phyloP scores from a whole-genome alignment of 2,797 vertebrate genomes.

The Hapalemur alaotrensis region DNA sequence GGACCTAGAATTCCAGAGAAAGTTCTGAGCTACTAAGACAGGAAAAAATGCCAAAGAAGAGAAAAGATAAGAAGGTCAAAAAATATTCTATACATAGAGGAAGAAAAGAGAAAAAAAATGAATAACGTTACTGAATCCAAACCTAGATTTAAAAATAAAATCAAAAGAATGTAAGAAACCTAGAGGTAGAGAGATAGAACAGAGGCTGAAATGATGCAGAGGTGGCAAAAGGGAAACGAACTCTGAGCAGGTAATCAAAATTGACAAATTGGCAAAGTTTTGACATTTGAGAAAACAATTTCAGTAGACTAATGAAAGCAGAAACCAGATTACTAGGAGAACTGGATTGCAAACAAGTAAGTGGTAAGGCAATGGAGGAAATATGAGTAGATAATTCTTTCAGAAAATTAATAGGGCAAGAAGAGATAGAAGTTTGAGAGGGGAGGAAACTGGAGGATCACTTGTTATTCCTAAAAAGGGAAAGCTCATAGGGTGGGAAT shows the following conservation, averaged over 20 bases:
- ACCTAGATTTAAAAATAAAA: slow-evolving; percentile 34
- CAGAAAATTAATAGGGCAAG: background rate
- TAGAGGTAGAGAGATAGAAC: background rate
- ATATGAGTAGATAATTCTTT: background rate
- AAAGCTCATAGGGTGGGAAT: background rate
- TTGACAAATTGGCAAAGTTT: background rate
- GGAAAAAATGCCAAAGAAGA: background rate
- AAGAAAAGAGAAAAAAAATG: slow-evolving; percentile 10
- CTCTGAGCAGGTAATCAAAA: background rate
- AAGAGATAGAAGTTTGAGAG: background rate
- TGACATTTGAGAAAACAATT: background rate
- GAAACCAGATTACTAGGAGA: background rate
- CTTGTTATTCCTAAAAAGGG: background rate
- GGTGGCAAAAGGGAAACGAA: background rate
- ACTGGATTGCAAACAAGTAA: background rate
- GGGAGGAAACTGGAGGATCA: background rate
- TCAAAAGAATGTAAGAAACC: slow-evolving; percentile 18
- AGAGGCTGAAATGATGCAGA: background rate
- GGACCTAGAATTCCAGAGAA: background rate
- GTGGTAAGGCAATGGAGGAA: background rate
- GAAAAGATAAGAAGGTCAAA: background rate
- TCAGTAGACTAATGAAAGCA: background rate
- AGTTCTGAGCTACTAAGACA: background rate
- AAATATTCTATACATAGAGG: background rate
- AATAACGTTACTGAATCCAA: background rate